These are phyloP conservation scores for Hyphantria cunea DNA, from an alignment of 1,140 invertebrate species.

Conservation along the genomic window DNA sequence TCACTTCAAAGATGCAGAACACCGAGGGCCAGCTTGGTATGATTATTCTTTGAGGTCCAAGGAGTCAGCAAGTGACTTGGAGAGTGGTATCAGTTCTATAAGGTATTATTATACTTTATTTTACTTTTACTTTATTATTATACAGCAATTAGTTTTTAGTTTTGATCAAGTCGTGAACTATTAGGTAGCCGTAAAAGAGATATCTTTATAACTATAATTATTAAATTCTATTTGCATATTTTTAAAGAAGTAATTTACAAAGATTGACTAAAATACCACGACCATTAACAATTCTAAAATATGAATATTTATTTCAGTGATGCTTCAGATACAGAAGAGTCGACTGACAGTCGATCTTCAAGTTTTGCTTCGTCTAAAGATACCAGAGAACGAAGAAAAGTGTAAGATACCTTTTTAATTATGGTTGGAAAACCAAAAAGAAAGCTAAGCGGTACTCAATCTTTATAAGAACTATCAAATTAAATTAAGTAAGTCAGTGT, in stretches of 20 bases:
- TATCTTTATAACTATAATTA: no score
- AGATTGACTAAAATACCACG: no score
- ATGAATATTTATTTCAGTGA: constrained; percentile 6
- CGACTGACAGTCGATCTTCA: constrained; percentile 28
- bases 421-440: no score
- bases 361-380: constrained; percentile 52
- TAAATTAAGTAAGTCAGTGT: no score
- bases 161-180: no score
- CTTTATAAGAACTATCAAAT: no score
- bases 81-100: constrained; percentile 16
- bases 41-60: constrained; percentile 32
- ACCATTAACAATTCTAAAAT: no score
- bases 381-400: constrained; percentile 42
- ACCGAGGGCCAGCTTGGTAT: constrained; percentile 57
- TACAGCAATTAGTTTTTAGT: no score
- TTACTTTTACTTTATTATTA: not conserved
- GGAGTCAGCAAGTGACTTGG: constrained; percentile 38
- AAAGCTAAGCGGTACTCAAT: no score
- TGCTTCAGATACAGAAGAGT: not conserved
- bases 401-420: constrained; percentile 37
- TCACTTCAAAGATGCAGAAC: constrained; percentile 50
- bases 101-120: not conserved
- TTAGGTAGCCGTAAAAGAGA: no score
- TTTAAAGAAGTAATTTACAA: no score
- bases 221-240: no score